These are phyloP conservation scores for Actinernus sp. DNA, from an alignment of 92 coral and sea anemone species.

Conservation along the genomic window DNA sequence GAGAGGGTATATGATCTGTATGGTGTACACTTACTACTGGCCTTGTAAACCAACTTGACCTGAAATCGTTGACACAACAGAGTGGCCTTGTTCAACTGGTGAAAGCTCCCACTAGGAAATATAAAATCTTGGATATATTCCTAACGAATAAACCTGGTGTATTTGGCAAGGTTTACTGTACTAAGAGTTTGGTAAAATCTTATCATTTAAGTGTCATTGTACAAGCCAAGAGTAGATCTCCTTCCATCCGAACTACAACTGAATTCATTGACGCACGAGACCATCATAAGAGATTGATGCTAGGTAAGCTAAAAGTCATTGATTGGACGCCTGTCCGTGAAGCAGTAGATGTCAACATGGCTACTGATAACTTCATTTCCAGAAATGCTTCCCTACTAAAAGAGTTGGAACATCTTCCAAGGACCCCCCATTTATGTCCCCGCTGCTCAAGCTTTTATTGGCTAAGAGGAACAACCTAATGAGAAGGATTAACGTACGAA, in stretches of 20 bases:
- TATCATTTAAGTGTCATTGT: conserved; percentile 35
- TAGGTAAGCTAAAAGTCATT: conserved; percentile 12
- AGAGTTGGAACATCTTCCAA: conserved; percentile 32
- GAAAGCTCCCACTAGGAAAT: conserved; percentile 50
- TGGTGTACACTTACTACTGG: no score
- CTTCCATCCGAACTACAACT: conserved; percentile 22
- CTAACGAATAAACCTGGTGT: conserved; percentile 42
- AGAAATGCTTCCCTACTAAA: conserved; percentile 17
- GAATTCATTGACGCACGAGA: conserved; percentile 41
- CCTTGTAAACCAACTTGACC: no score
- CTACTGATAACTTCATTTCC: conserved; percentile 16
- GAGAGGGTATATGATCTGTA: no score
- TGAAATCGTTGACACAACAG: no score
- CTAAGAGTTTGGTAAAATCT: conserved; percentile 43
- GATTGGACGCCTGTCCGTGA: conserved; percentile 39
- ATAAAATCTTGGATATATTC: conserved; percentile 59
- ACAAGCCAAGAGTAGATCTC: conserved; percentile 4
- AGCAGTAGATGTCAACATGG: conserved; percentile 19
- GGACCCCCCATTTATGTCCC: conserved; percentile 39
- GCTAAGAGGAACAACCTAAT: no score
- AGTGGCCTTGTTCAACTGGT: no score
- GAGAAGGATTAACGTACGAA: conserved; percentile 40
- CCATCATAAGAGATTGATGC: conserved; percentile 40
- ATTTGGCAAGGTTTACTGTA: conserved; percentile 40
- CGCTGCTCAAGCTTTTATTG: conserved; percentile 35